phyloP scores from a whole-genome alignment of 2,113 vertebrate genomes.

The Oncorhynchus mykiss region DNA sequence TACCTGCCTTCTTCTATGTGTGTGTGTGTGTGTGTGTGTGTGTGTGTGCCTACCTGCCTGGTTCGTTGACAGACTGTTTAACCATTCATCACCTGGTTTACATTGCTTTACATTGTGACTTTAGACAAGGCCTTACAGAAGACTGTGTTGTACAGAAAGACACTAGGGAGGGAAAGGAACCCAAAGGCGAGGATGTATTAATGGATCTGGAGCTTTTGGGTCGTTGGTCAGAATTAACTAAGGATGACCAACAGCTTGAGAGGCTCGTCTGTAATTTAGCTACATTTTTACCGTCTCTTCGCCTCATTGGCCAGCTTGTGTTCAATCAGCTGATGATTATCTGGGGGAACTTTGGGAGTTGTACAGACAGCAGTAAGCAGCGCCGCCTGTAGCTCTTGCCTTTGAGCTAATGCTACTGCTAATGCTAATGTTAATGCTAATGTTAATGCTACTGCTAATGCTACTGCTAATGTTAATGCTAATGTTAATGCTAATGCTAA shows the following conservation, averaged over 20 bases:
- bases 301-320: slow-evolving; percentile 1
- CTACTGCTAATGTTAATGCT: not conserved
- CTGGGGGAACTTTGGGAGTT: not conserved
- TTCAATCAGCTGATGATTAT: not conserved
- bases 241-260: not conserved
- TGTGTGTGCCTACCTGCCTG: not conserved
- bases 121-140: not conserved
- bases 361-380: not conserved
- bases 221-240: slow-evolving; percentile 6
- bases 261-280: not conserved
- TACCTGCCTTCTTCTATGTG: not conserved
- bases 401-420: not conserved
- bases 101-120: not conserved
- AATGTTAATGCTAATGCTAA: not conserved
- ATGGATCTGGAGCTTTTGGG: not conserved
- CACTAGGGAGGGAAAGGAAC: not conserved
- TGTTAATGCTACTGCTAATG: too few relatives aligned
- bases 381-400: not conserved
- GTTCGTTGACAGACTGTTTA: not conserved
- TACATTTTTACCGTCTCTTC: not conserved
- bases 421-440: not conserved
- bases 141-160: not conserved
- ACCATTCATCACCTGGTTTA: not conserved
- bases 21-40: too few relatives aligned
- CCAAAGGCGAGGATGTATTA: not conserved